A percentile compares a stretch with the other conserved stretches of the same genome.
Conservation (phyloP, 1,140 invertebrate genomes). For the Drosophila parabipectinata region DNA sequence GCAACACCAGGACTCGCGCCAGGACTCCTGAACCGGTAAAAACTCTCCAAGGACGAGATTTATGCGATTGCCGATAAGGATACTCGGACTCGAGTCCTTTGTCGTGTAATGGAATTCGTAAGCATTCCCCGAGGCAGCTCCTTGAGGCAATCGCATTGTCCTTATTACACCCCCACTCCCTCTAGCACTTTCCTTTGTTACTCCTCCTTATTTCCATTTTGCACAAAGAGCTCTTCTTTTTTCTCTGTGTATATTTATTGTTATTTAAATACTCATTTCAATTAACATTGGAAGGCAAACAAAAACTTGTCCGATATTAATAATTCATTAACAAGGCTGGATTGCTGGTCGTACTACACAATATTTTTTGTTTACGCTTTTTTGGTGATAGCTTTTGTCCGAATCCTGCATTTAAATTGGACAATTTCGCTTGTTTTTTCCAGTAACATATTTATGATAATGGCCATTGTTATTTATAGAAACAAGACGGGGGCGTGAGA, state of each 20-base stretch:
- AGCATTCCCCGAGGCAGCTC: slow-evolving; percentile 43
- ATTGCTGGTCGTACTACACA: slow-evolving; percentile 21
- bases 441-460: slow-evolving; percentile 61
- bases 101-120: slow-evolving; percentile 73
- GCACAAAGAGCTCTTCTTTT: slow-evolving; percentile 2
- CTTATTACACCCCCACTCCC: slow-evolving; percentile 28
- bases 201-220: neutral
- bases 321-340: slow-evolving; percentile 54
- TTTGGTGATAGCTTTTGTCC: slow-evolving; percentile 1
- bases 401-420: slow-evolving; percentile 47
- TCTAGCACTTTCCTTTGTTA: slow-evolving; percentile 1
- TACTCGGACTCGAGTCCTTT: slow-evolving; percentile 51
- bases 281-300: slow-evolving; percentile 56
- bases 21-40: slow-evolving; percentile 57
- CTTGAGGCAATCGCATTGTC: slow-evolving; percentile 61
- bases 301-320: slow-evolving; percentile 63
- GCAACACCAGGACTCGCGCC: slow-evolving; percentile 48
- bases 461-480: slow-evolving; percentile 29
- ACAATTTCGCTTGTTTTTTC: slow-evolving; percentile 18
- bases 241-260: slow-evolving; percentile 63
- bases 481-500: slow-evolving; percentile 16
- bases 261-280: slow-evolving; percentile 73
- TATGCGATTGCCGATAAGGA: slow-evolving; percentile 75
- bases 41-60: slow-evolving; percentile 79
- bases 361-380: slow-evolving; percentile 23